A percentile compares a stretch with the other conserved stretches of the same genome.
Conservation (phyloP, 2,888 invertebrate genomes). For the Phorcus lineatus region DNA sequence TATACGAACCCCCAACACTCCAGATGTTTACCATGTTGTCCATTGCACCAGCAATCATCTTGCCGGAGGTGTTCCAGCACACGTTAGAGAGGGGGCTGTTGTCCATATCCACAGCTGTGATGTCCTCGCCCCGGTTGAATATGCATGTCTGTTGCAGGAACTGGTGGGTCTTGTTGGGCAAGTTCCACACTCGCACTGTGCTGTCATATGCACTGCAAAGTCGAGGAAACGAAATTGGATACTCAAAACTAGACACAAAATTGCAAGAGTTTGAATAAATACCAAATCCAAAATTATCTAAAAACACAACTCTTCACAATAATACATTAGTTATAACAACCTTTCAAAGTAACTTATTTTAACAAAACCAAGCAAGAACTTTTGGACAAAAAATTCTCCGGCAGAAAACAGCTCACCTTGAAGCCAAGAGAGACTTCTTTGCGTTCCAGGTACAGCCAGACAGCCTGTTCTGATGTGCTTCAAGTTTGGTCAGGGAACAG, state of each 20-base stretch:
- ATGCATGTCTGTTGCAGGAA: slow-evolving; percentile 79
- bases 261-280: neutral
- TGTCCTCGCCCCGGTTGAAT: slow-evolving; percentile 76
- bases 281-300: neutral
- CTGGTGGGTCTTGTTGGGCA: slow-evolving; percentile 74
- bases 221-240: neutral
- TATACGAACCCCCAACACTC: slow-evolving; percentile 76
- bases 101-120: slow-evolving; percentile 77
- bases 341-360: too few relatives aligned
- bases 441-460: slow-evolving; percentile 77
- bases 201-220: slow-evolving; percentile 79
- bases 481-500: slow-evolving; percentile 75
- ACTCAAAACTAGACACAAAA: neutral
- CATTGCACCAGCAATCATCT: slow-evolving; percentile 79
- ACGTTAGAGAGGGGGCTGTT: slow-evolving; percentile 77
- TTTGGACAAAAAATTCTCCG: too few relatives aligned
- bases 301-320: neutral
- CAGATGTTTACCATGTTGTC: slow-evolving; percentile 80
- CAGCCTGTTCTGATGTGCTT: slow-evolving; percentile 80
- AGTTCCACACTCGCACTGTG: slow-evolving; percentile 80
- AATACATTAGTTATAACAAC: too few relatives aligned
- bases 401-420: slow-evolving; percentile 72
- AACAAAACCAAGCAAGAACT: too few relatives aligned
- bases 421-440: slow-evolving; percentile 77
- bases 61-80: slow-evolving; percentile 79